Percentiles rank a stretch among this genome's conserved stretches.
phyloP scores from a whole-genome alignment of 2,888 invertebrate genomes.

The Argyra leucocephala region DNA sequence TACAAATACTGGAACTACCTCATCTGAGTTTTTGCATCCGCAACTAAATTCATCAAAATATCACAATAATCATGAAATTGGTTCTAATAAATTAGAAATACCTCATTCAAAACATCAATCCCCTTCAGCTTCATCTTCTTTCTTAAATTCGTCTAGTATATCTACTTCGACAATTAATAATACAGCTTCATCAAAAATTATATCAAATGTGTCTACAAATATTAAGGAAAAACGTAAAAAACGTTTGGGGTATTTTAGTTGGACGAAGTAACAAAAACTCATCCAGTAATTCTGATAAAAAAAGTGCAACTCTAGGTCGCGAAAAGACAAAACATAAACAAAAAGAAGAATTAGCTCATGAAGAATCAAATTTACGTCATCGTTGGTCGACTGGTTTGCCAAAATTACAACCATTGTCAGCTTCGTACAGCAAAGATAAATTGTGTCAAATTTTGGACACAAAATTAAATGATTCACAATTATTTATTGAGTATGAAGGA shows the following conservation, averaged over 20 bases:
- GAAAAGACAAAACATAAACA: conserved; percentile 49
- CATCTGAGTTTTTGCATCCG: background rate
- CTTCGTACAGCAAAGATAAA: conserved; percentile 69
- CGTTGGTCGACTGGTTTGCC: conserved; percentile 65
- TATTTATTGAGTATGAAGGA: conserved; percentile 77
- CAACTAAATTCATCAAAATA: background rate
- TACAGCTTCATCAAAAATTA: conserved; percentile 23
- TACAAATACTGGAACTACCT: background rate
- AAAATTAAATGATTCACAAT: conserved; percentile 62
- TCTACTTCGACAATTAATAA: conserved; percentile 37
- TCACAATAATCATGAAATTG: background rate
- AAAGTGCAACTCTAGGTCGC: conserved; percentile 61
- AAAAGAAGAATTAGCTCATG: conserved; percentile 38
- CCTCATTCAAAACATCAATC: background rate
- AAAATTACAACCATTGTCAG: conserved; percentile 60
- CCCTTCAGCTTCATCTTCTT: conserved; percentile 22
- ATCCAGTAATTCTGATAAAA: conserved; percentile 41
- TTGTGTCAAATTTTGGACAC: conserved; percentile 59
- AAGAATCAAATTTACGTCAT: conserved; percentile 49
- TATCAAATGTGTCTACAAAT: conserved; percentile 36
- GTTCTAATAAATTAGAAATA: background rate
- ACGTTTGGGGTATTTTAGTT: conserved; percentile 59
- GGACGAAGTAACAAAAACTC: conserved; percentile 50
- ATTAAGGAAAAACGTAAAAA: conserved; percentile 54
- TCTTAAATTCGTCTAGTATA: conserved; percentile 38